Evolutionary conservation across 2,888 invertebrate genomes (phyloP), one percentile per base, ranked within the genome.

Genomic region (Meloe dianella): DNA sequence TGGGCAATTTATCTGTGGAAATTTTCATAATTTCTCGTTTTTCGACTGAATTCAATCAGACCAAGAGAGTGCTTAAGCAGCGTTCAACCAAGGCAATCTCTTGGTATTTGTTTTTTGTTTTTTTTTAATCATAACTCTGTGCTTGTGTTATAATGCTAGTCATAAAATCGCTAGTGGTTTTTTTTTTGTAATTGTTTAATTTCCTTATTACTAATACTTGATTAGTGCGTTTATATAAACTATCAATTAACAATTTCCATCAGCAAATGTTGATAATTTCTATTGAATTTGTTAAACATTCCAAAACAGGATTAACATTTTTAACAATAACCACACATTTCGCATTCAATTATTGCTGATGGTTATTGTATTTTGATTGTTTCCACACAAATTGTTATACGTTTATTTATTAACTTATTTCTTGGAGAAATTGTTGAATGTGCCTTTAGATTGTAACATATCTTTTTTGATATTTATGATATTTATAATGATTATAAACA

Each of bases 141-240:
- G 73, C 73, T 75, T 75, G 73, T 73, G 73, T 75, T 74, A 70
- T 65, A 69, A 72, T 74, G 73, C 75, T 75, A 75, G 75, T 75
- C 75, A 75, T 68, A 71, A 71, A 51, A 71, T 66, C 69, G 68
- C 67, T 74, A 73, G 75, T 73, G 68, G 69, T 66, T 65, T 24
- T 59, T 32, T 59, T 58, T 54, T 35, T 60, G 3, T 67, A 64
- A 59, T 30, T 67, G 60, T 60, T 51, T 64, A 61, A 47, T 47
- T 47, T 20, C 47, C 24, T 47, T 38, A 65, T 61, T 66, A 67
- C 67, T 67, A 67, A 67, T 64, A 60, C 30, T 29, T 65, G 65
- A 59, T 68, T 68, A 56, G 68, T 68, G 22, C 30, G 41, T 63
- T 58, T 57, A 65, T 65, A 61, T 47, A 64, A 61, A 56, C 62